Evolutionary conservation across 2,113 vertebrate genomes (phyloP), one percentile per base, ranked within the genome.

Genomic region (Periophthalmus modestus): DNA sequence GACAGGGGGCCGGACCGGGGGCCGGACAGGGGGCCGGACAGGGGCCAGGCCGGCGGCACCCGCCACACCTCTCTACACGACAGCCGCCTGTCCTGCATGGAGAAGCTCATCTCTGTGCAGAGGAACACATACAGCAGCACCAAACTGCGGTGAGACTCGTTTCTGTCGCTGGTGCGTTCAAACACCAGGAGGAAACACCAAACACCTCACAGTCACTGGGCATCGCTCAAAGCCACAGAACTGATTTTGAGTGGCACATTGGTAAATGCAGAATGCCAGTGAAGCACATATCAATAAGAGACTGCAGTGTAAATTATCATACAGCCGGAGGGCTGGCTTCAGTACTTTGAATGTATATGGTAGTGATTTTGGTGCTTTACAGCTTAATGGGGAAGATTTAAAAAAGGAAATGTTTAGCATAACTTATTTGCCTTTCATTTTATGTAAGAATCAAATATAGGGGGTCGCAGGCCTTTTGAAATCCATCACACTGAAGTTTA

Each of bases 101-200:
- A 98, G 88, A 98, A 98, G 90, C 95, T 99, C 89, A 94, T 98
- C 82, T 96, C 96, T 69, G 95, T 98, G 87, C 95, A 96, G 88
- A 95, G 97, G 68, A 99, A 98, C 92, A 98, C 93, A 54, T 98
- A 99, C 6, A 96, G 97, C 82, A 97, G 95, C 78, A 95, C 95
- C 80, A 98, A 98, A 91, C 96, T 98, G 85, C 96, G 96, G 93
- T 99, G 96, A 99, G 95, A 91, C 67, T 43, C 83, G 72, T 77
- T 80, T 81, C 72, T 67, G 46, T 69, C 75, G 89, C 86, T 77
- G 83, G 83, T 81, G 63, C 46, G 52, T 81, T 82, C 77, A 63
- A 24, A 70, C 82, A 83, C 69, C 61, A 7, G 74, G 69, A 77
- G 75, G 75, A 82, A 79, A 88, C 82, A 47, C 74, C 50, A 68